Evolutionary conservation across 2,797 vertebrate genomes (phyloP).

Genomic region (Phataginus tricuspis): DNA sequence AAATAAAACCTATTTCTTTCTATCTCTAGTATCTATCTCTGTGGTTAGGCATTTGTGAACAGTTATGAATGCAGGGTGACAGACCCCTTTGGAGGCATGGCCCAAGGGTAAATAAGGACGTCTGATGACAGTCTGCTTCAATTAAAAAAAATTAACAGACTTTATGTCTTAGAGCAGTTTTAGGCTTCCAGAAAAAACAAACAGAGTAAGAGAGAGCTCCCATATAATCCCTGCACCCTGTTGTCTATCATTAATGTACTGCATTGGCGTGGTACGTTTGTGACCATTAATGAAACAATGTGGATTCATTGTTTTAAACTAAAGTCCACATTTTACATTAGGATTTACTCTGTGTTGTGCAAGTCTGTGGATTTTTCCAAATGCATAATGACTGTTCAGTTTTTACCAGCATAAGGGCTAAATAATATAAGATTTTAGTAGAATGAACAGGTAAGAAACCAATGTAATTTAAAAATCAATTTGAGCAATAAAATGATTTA

Average conservation of each 20-base stretch:
- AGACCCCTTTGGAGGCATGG: background rate
- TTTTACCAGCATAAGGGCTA: background rate
- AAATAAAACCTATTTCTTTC: background rate
- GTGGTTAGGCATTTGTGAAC: background rate
- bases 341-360: background rate
- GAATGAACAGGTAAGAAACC: slow-evolving; percentile 21
- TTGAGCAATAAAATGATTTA: slow-evolving; percentile 36
- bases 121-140: background rate
- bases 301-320: background rate
- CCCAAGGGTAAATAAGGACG: background rate
- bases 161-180: background rate
- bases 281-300: background rate
- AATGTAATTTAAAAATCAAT: slow-evolving; percentile 13
- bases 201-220: background rate
- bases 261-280: background rate
- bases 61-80: background rate
- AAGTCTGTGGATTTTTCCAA: slow-evolving; percentile 13
- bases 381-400: background rate
- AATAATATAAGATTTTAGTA: slow-evolving; percentile 48
- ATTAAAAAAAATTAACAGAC: background rate
- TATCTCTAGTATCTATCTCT: background rate
- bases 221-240: no score
- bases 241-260: no score
- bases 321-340: background rate
- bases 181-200: slow-evolving; percentile 25